Evolutionary conservation across 2,113 vertebrate species (phyloP), one percentile per base, ranked within the genome.

Genomic region (Mormoops blainvillei): DNA sequence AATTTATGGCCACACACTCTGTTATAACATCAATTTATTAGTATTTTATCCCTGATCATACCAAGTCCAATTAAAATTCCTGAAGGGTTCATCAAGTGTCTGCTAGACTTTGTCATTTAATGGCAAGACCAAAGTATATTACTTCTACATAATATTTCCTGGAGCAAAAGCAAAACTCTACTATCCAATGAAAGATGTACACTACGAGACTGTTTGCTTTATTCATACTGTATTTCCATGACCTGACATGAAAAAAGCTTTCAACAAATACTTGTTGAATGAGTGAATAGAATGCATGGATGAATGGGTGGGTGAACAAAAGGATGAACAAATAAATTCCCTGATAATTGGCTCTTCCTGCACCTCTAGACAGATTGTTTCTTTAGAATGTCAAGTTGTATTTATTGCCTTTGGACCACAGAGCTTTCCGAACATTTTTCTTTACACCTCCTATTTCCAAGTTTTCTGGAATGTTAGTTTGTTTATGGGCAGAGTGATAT

Each of bases 1-100:
- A 83, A 95, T 94, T 93, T 91, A 89, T 94, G 88, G 31, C 78
- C 58, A 18, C 48, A 48, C 76, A 80, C 31, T 93, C 45, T 92
- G 38, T 92, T 92, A 45, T 14, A 56, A 12, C 41, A 56, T 93
- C 71, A 92, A 68, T 96, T 94, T 95, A 54, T 63, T 28, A 63
- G 28, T 63, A 31, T 93, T 58, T 74, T 9, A 63, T 65, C 85
- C 22, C 38, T 78, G 77, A 67, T 95, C 86, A 89, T 43, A 91
- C 38, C 2, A 76, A 86, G 31, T 92, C 67, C 80, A 90, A 76
- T 85, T 95, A 97, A 70, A 16, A 54, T n/a, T 61, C 81, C 90
- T 52, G 36, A 92, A 85, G 67, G 67, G 24, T 91, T 94, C 24
- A 19, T 65, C 68, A 78, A 91, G 16, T 86, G 41, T 88, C 67